Base-by-base conservation (phyloP, 2,797 vertebrate genomes). In the Perodicticus potto region DNA sequence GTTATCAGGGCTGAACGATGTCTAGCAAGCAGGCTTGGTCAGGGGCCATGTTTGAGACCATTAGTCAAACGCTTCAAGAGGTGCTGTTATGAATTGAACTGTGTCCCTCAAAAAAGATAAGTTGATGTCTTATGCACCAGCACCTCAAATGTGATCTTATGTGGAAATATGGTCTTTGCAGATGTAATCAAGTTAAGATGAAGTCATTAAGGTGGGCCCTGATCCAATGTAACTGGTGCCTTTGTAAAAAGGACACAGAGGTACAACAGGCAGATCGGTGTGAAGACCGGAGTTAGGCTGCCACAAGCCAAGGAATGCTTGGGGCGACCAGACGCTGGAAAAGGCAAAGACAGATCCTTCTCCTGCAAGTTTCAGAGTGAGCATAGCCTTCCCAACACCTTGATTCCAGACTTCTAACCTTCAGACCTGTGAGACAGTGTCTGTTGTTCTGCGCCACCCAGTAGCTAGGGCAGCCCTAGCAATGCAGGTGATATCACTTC, bases 21-120 rank as follows among this genome's bases (percentile, higher is more conserved):
- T 27, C 73, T 81, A 82, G 61, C 55, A 84, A 76, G 37, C 12
- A 88, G 59, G 45, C 7, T 59, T 93, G 77, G n/a, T 86, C 53
- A 67, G 61, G 7, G 19, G 4, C 29, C 27, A 4, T 32, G 19
- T 55, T 67, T 40, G 45, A 80, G 59, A 43, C 16, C 43, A n/a
- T 86, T 45, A 89, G 53, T 77, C 8, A 77, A 73, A 94, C 85
- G 59, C 80, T 93, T 43, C 70, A 93, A 74, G 27, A 87, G 32
- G 12, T n/a, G 16, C 5, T 89, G 3, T 69, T 81, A 40, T n/a
- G 29, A 10, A 5, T 70, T 89, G 32, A 95, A 89, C 49, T 91
- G 69, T 83, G 20, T 74, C 25, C 55, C 63, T 22, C 37, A 25
- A 32, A 73, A 53, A 34, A 76, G 12, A 37, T 29, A 45, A 34